These are phyloP conservation scores for Orientallactaga bullata DNA, from an alignment of 2,113 vertebrate genomes.

Conservation along the genomic window DNA sequence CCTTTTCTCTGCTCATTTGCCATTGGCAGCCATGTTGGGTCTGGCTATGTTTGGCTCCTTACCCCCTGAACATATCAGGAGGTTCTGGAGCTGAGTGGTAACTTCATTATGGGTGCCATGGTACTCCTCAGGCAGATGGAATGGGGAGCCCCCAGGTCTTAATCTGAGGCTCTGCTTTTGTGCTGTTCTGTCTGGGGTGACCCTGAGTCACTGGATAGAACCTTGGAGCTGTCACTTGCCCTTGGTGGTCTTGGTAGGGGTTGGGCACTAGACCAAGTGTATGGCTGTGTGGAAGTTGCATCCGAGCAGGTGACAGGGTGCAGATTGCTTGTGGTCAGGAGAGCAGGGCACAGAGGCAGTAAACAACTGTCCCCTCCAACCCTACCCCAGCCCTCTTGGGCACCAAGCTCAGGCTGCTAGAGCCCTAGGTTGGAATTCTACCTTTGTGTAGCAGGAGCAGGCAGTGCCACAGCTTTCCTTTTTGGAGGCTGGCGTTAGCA, in stretches of 20 bases:
- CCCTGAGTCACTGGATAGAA: background rate
- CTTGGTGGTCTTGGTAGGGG: accelerated
- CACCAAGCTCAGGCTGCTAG: background rate
- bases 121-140: too few relatives aligned
- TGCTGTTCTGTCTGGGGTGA: accelerated
- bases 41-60: background rate
- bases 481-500: accelerated
- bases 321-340: background rate
- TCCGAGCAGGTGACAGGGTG: background rate
- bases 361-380: background rate
- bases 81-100: background rate
- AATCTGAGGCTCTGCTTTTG: background rate
- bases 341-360: background rate
- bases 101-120: too few relatives aligned
- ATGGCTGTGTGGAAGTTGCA: background rate
- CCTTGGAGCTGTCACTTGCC: background rate
- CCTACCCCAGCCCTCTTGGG: background rate
- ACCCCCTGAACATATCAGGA: background rate
- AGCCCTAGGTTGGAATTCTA: accelerated
- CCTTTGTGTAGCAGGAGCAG: accelerated
- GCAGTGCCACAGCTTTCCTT: background rate
- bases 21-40: too few relatives aligned
- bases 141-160: too few relatives aligned
- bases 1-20: background rate
- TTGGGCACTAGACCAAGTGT: accelerated